Evolutionary conservation across 2,113 vertebrate genomes (phyloP).

Genomic region (Indri indri): DNA sequence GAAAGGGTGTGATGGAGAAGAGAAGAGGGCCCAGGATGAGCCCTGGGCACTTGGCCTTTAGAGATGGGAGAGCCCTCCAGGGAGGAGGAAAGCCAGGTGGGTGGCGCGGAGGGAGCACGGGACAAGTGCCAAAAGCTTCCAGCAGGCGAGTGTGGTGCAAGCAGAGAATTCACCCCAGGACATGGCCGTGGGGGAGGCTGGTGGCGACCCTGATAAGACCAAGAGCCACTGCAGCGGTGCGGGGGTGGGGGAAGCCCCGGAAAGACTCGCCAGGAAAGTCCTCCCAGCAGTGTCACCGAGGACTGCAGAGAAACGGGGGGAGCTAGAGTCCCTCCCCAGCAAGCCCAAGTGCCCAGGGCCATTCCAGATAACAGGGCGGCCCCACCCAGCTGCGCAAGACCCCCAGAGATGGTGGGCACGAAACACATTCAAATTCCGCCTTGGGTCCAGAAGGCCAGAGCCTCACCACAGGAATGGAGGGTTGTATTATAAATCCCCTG

Average conservation of each 20-base stretch:
- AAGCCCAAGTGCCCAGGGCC: not conserved
- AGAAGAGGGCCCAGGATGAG: not conserved
- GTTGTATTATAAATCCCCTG: too few species aligned
- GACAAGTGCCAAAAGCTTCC: accelerated
- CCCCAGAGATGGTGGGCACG: not conserved
- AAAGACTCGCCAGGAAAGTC: not conserved
- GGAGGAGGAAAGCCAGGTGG: not conserved
- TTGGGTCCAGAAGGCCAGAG: not conserved
- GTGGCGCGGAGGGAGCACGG: not conserved
- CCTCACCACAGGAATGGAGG: not conserved
- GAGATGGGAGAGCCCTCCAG: not conserved
- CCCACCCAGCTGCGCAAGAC: not conserved
- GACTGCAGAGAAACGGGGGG: not conserved
- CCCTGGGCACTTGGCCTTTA: not conserved
- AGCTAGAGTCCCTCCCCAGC: not conserved
- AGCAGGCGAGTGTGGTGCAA: accelerated
- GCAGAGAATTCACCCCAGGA: not conserved
- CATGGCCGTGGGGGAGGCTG: not conserved
- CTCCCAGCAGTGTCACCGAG: not conserved
- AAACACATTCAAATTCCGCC: not conserved
- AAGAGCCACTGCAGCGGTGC: not conserved
- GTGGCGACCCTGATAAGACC: not conserved
- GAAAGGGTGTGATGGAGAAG: not conserved
- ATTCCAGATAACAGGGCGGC: not conserved
- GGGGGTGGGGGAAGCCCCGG: too few species aligned